phyloP scores from a whole-genome alignment of 1,140 invertebrate genomes.

The Drosophila suzukii region DNA sequence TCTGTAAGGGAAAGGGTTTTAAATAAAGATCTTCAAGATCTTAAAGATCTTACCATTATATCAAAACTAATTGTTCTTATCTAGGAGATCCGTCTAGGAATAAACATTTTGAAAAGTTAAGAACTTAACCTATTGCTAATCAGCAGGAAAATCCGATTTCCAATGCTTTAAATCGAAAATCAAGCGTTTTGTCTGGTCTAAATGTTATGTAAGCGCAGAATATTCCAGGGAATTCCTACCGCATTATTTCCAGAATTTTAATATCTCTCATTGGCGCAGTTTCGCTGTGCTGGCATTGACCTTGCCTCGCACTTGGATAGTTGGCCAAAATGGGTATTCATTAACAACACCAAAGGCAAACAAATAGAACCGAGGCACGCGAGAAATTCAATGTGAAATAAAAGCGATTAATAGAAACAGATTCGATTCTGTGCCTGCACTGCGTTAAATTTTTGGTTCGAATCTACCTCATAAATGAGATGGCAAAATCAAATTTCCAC shows the following conservation, averaged over 20 bases:
- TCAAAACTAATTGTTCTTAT: neutral
- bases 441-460: constrained; percentile 11
- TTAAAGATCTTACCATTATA: neutral
- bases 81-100: neutral
- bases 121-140: neutral
- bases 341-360: constrained; percentile 33
- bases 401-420: constrained; percentile 59
- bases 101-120: neutral
- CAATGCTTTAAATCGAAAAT: constrained; percentile 1
- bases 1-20: neutral
- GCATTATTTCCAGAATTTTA: neutral
- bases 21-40: neutral
- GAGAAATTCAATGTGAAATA: constrained; percentile 42
- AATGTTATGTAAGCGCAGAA: neutral
- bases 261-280: constrained; percentile 9
- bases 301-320: constrained; percentile 30
- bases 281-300: constrained; percentile 48
- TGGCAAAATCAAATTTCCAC: constrained; percentile 34
- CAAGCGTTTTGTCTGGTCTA: neutral
- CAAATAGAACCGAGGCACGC: constrained; percentile 50
- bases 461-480: constrained; percentile 46
- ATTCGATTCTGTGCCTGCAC: constrained; percentile 19
- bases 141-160: neutral
- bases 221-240: neutral
- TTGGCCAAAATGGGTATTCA: constrained; percentile 19